Evolutionary conservation across 2,113 vertebrate species (phyloP).

Genomic region (Smithornis capensis): DNA sequence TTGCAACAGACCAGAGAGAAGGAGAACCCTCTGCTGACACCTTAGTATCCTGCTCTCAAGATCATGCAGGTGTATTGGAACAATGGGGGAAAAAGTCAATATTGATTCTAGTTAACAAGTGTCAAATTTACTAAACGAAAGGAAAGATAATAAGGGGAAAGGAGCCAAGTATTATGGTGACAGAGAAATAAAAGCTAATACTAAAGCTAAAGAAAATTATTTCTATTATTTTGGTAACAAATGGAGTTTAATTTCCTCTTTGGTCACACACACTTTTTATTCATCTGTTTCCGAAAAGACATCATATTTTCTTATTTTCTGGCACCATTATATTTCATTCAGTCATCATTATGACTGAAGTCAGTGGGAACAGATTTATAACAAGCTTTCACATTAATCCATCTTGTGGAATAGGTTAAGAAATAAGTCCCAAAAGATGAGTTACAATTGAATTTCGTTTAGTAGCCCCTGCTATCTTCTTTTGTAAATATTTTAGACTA

Average conservation of each 20-base stretch:
- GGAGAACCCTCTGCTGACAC: neutral
- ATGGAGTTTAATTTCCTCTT: neutral
- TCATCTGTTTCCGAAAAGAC: neutral
- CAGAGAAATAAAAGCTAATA: neutral
- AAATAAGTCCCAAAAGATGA: neutral
- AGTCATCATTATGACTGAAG: neutral
- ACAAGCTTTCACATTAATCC: neutral
- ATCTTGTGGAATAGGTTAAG: neutral
- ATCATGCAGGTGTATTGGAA: neutral
- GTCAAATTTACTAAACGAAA: neutral
- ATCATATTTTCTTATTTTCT: constrained; percentile 12
- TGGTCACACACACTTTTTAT: neutral
- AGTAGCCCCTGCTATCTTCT: neutral
- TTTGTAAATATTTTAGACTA: constrained; percentile 23
- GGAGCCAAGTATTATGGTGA: neutral
- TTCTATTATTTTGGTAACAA: neutral
- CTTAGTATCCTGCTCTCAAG: neutral
- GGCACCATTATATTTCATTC: neutral
- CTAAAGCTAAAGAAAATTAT: neutral
- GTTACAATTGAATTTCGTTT: neutral
- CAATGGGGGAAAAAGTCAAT: neutral
- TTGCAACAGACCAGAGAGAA: neutral
- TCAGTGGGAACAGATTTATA: constrained; percentile 6
- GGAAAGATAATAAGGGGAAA: neutral
- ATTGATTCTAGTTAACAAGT: neutral